Evolutionary conservation across 2,113 vertebrate species (phyloP).

Genomic region (Scomber scombrus): DNA sequence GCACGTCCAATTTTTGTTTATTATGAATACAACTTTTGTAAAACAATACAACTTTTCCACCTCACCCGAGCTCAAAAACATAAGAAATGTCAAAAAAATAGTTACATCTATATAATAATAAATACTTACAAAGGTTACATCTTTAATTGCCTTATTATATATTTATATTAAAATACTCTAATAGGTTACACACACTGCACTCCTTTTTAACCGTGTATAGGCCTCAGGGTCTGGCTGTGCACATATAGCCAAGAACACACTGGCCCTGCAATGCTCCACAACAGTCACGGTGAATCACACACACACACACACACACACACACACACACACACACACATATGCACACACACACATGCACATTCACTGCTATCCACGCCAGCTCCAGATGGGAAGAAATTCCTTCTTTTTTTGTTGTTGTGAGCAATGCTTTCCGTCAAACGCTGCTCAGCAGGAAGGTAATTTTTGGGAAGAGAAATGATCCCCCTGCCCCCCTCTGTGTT

Average conservation of each 20-base stretch:
- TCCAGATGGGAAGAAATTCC: slow-evolving; percentile 62
- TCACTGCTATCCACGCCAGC: neutral
- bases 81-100: too few species aligned
- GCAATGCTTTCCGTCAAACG: slow-evolving; percentile 47
- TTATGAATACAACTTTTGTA: too few species aligned
- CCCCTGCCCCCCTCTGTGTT: neutral
- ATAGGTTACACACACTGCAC: neutral
- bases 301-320: slow-evolving; percentile 19
- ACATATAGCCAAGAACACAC: slow-evolving; percentile 24
- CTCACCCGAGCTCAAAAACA: too few species aligned
- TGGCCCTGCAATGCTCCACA: slow-evolving; percentile 28
- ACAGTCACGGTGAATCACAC: slow-evolving; percentile 39
- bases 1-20: too few species aligned
- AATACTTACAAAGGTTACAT: too few species aligned
- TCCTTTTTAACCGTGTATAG: neutral
- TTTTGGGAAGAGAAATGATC: slow-evolving; percentile 37
- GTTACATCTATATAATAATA: too few species aligned
- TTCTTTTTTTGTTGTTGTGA: slow-evolving; percentile 43
- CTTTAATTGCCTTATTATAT: too few species aligned
- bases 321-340: slow-evolving; percentile 5
- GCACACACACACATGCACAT: slow-evolving; percentile 3
- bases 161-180: too few species aligned
- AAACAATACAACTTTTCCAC: too few species aligned
- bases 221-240: neutral
- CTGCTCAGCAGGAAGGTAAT: slow-evolving; percentile 47